These are phyloP conservation scores for Eulemur rufifrons DNA, from an alignment of 2,113 vertebrate genomes.

Conservation along the genomic window DNA sequence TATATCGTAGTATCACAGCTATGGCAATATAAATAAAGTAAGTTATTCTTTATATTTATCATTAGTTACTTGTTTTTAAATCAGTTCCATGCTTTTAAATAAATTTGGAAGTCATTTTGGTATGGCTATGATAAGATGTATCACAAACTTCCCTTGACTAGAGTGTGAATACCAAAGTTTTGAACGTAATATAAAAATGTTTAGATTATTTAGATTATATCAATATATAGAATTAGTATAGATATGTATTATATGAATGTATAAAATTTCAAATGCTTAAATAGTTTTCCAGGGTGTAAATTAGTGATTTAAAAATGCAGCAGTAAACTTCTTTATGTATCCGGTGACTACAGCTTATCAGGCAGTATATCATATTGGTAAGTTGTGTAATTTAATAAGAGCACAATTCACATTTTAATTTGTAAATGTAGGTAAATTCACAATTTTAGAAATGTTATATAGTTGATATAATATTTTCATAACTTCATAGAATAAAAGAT, in stretches of 20 bases:
- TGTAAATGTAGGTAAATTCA: conserved; percentile 19
- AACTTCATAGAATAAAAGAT: neutral
- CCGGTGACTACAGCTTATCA: neutral
- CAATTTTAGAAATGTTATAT: neutral
- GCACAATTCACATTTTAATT: neutral
- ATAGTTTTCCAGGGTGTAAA: conserved; percentile 14
- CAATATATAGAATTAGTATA: neutral
- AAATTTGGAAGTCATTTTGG: conserved; percentile 34
- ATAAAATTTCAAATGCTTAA: conserved; percentile 39
- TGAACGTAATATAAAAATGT: conserved; percentile 41
- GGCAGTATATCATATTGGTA: neutral
- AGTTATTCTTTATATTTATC: conserved; percentile 66
- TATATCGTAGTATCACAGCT: conserved; percentile 64
- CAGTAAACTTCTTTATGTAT: conserved; percentile 60
- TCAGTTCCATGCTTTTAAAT: conserved; percentile 61
- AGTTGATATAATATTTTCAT: neutral
- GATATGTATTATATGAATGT: neutral
- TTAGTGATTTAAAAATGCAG: conserved; percentile 25
- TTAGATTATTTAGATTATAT: neutral
- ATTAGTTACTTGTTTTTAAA: conserved; percentile 46
- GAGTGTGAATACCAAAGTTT: conserved; percentile 50
- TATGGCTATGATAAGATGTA: conserved; percentile 33
- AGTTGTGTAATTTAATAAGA: conserved; percentile 46
- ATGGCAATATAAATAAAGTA: conserved; percentile 72
- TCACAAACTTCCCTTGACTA: neutral